Conservation (phyloP, 1,140 invertebrate species). For the Lutraria rhynchaena region DNA sequence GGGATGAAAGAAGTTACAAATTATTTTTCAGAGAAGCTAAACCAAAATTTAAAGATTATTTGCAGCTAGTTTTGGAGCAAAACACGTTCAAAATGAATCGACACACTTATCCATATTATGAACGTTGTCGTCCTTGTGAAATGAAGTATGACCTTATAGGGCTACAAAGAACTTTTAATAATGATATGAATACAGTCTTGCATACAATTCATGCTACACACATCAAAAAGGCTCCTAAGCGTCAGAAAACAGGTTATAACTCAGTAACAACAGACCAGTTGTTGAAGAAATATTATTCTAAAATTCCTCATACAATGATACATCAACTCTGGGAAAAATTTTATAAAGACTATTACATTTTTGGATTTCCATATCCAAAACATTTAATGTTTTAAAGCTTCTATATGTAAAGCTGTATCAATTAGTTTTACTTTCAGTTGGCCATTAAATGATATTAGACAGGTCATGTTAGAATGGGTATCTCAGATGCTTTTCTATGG, state of each 20-base stretch:
- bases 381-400: neutral
- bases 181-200: neutral
- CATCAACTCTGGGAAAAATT: slow-evolving; percentile 13
- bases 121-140: slow-evolving; percentile 1
- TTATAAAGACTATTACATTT: slow-evolving; percentile 18
- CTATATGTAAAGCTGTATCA: too few relatives aligned
- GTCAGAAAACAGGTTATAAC: neutral
- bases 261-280: neutral
- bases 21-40: neutral
- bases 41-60: neutral
- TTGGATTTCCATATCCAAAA: slow-evolving; percentile 8
- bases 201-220: neutral
- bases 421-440: too few relatives aligned
- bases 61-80: neutral
- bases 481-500: too few relatives aligned
- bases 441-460: too few relatives aligned
- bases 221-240: neutral
- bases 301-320: slow-evolving; percentile 2
- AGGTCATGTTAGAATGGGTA: too few relatives aligned
- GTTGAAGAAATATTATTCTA: neutral
- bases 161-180: neutral
- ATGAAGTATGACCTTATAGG: neutral
- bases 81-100: neutral
- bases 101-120: slow-evolving; percentile 12
- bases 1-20: neutral